Conservation (phyloP, 2,888 invertebrate species). For the Drosophila paracracens region DNA sequence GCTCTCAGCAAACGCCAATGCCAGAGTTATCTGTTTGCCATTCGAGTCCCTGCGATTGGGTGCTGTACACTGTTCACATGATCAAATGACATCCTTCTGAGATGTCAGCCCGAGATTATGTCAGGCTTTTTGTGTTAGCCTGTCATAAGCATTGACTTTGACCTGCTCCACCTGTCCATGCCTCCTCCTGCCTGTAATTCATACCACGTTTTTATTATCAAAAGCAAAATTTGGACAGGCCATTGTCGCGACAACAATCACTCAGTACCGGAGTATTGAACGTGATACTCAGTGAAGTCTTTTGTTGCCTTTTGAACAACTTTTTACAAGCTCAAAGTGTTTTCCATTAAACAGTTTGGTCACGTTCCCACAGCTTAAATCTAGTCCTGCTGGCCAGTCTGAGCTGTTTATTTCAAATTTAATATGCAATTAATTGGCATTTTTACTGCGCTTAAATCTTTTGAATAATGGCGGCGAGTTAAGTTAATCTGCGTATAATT, state of each 20-base stretch:
- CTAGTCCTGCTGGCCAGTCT: background rate
- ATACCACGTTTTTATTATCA: conserved; percentile 5
- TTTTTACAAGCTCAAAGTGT: background rate
- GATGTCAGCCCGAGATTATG: conserved; percentile 33
- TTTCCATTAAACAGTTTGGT: conserved; percentile 5
- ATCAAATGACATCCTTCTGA: conserved; percentile 6
- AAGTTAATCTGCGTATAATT: background rate
- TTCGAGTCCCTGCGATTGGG: conserved; percentile 11
- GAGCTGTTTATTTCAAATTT: background rate
- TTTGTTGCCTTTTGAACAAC: background rate
- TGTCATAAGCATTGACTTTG: conserved; percentile 18
- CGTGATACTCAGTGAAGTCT: background rate
- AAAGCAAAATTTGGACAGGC: conserved; percentile 17
- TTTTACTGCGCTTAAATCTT: background rate
- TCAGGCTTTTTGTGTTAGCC: conserved; percentile 32
- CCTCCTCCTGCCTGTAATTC: background rate
- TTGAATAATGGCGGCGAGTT: background rate
- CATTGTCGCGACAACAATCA: conserved; percentile 26
- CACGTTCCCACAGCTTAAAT: background rate
- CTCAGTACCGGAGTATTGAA: background rate
- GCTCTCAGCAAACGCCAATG: conserved; percentile 9
- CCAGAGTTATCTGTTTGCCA: conserved; percentile 17
- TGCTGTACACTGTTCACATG: conserved; percentile 14
- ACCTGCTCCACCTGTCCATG: conserved; percentile 12
- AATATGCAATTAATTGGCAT: background rate